These are phyloP conservation scores for Drosophila lacertosa DNA, from an alignment of 1,140 invertebrate genomes.

Conservation along the genomic window DNA sequence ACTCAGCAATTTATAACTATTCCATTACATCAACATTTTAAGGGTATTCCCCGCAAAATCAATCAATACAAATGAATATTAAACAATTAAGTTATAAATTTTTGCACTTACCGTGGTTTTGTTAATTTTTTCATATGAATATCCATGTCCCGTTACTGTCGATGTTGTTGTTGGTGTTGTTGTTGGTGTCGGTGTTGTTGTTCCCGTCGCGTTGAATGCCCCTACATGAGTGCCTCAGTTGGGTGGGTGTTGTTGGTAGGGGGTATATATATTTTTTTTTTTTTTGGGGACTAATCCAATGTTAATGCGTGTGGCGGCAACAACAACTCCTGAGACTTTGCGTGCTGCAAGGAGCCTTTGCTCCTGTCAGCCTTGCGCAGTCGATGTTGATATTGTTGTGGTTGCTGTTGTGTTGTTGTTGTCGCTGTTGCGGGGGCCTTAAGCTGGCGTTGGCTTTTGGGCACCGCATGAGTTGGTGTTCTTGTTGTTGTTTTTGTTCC, in stretches of 20 bases:
- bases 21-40: too few relatives aligned
- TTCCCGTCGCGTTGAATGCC: slow-evolving; percentile 11
- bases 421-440: slow-evolving; percentile 10
- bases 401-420: slow-evolving; percentile 10
- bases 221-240: slow-evolving; percentile 44
- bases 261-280: neutral
- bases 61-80: too few relatives aligned
- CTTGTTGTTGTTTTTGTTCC: slow-evolving; percentile 35
- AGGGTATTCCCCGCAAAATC: too few relatives aligned
- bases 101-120: slow-evolving; percentile 65
- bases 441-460: slow-evolving; percentile 32
- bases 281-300: slow-evolving; percentile 40
- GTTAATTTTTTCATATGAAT: slow-evolving; percentile 78
- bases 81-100: too few relatives aligned
- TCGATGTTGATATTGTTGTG: slow-evolving; percentile 19
- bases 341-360: slow-evolving; percentile 17
- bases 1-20: too few relatives aligned
- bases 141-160: slow-evolving; percentile 62
- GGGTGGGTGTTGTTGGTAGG: neutral
- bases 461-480: slow-evolving; percentile 65
- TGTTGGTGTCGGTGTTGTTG: slow-evolving; percentile 38
- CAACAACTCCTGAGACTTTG: slow-evolving; percentile 39
- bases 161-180: slow-evolving; percentile 33
- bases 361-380: slow-evolving; percentile 12
- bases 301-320: slow-evolving; percentile 24